These are phyloP conservation scores for Anthoptus insignis DNA, from an alignment of 2,888 invertebrate genomes.

Conservation along the genomic window DNA sequence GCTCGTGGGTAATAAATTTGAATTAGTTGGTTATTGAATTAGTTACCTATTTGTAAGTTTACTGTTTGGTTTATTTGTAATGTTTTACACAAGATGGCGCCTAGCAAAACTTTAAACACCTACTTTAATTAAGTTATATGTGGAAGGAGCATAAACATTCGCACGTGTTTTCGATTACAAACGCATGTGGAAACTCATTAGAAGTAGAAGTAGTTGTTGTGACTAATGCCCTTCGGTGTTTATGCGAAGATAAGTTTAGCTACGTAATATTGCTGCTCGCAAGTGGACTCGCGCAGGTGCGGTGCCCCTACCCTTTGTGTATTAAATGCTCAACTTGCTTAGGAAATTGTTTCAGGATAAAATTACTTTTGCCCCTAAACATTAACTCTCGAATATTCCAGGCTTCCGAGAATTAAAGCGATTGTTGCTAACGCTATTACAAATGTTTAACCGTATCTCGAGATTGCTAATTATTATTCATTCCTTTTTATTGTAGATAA, in stretches of 20 bases:
- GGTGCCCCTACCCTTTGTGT: constrained; percentile 24
- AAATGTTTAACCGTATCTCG: constrained; percentile 28
- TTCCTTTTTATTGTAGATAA: constrained; percentile 33
- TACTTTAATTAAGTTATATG: constrained; percentile 56
- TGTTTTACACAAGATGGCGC: no score
- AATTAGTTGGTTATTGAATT: no score
- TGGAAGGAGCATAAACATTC: constrained; percentile 52
- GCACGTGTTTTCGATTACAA: constrained; percentile 40
- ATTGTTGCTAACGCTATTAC: constrained; percentile 27
- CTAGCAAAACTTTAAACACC: no score
- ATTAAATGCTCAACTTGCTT: constrained; percentile 32
- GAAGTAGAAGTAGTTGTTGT: constrained; percentile 26
- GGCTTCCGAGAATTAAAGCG: constrained; percentile 29
- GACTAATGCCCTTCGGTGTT: constrained; percentile 30
- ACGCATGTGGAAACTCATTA: constrained; percentile 26
- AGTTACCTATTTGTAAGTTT: no score
- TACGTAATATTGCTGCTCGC: constrained; percentile 35
- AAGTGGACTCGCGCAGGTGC: constrained; percentile 31
- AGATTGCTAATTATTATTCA: constrained; percentile 35
- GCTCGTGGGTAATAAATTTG: no score
- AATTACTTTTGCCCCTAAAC: constrained; percentile 29
- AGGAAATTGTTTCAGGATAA: constrained; percentile 26
- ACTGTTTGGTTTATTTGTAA: no score
- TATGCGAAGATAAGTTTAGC: constrained; percentile 32
- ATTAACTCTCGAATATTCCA: constrained; percentile 32